These are phyloP conservation scores for Calephelis perditalis DNA, from an alignment of 2,888 invertebrate genomes.

Conservation along the genomic window DNA sequence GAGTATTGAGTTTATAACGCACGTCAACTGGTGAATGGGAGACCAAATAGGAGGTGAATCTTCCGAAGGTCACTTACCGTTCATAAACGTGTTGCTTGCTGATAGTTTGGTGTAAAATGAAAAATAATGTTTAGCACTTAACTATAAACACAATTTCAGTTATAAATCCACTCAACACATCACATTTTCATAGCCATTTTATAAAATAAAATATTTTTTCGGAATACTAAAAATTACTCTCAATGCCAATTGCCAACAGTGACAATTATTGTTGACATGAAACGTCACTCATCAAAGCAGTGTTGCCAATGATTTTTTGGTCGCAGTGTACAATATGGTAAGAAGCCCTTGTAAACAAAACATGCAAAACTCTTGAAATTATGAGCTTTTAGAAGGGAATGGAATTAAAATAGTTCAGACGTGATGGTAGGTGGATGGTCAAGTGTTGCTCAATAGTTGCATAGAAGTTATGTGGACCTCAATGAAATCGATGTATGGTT, in stretches of 20 bases:
- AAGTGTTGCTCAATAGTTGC: too few relatives aligned
- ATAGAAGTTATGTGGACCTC: too few relatives aligned
- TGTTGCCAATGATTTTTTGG: too few relatives aligned
- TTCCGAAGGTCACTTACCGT: slow-evolving; percentile 12
- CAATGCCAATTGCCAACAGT: slow-evolving; percentile 1
- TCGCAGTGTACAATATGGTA: too few relatives aligned
- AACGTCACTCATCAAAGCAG: neutral
- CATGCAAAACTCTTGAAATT: too few relatives aligned
- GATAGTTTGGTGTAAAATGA: neutral
- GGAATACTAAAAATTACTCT: neutral
- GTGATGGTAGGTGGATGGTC: too few relatives aligned
- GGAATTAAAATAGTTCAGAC: too few relatives aligned
- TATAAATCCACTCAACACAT: slow-evolving; percentile 6
- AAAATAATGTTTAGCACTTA: neutral
- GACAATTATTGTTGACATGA: neutral
- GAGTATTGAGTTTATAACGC: too few relatives aligned
- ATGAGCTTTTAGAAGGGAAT: too few relatives aligned
- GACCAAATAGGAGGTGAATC: slow-evolving; percentile 4
- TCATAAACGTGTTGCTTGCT: neutral
- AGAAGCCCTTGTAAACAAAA: too few relatives aligned
- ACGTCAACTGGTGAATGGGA: slow-evolving; percentile 1
- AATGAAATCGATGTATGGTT: too few relatives aligned
- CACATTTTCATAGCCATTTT: neutral
- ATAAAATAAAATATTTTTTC: neutral
- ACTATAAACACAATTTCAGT: neutral